Base-by-base conservation (phyloP, 1,140 invertebrate species). In the Phocides pigmalion region DNA sequence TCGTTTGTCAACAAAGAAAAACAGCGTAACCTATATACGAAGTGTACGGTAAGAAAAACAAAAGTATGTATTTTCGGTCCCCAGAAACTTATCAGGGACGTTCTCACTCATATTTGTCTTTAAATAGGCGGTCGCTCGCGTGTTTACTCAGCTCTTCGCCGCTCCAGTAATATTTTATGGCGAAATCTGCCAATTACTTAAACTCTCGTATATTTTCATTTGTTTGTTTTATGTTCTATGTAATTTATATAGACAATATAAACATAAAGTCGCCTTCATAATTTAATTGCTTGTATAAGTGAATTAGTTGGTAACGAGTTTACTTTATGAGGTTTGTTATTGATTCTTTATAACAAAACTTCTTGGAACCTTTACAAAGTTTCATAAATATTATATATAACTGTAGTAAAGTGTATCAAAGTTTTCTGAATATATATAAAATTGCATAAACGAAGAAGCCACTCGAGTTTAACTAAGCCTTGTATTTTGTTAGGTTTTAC, bases 1-100 rank as follows among this genome's bases (percentile, higher is more conserved):
- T n/a, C 22, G 46, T 44, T 32, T 37, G 46, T 28, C 65, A 49
- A 62, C 51, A 39, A 56, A 56, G 12, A 56, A 56, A n/a, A n/a
- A n/a, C n/a, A n/a, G 15, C 17, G 51, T 56, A 56, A 41, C 51
- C 39, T 19, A 42, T 20, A 56, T 25, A 25, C 37, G 51, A 4
- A 41, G 6, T 16, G 16, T 14, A 41, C 19, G 12, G 12, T 9
- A 56, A 56, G 28, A 41, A 56, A 56, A 42, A 56, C 37, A 42
- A 42, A 56, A 56, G n/a, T n/a, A 28, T 6, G 51, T 56, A 56
- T 56, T 56, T 56, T 56, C 51, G 37, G 19, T 56, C 32, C 35
- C 19, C 25, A 56, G 19, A 25, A 42, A 56, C 53, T 56, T 56
- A 56, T 56, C 53, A 42, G 53, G 39, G 20, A 53, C 32, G 19